Evolutionary conservation across 2,888 invertebrate genomes (phyloP).

Genomic region (Iphiclides podalirius): DNA sequence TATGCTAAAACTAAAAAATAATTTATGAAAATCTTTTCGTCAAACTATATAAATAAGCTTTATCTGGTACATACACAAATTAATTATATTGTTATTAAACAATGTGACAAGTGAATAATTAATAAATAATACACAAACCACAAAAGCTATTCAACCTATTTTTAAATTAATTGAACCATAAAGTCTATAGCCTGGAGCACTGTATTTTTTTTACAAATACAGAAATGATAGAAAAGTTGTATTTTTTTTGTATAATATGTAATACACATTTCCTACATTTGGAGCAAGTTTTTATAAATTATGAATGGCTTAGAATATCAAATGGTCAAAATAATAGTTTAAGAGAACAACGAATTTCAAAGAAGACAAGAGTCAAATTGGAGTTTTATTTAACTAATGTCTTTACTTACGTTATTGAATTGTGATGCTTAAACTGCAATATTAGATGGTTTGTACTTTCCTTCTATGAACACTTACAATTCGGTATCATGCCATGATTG

Average conservation of each 20-base stretch:
- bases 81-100: constrained; percentile 1
- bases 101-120: constrained; percentile 6
- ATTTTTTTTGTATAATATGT: too few relatives aligned
- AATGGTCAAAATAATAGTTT: too few relatives aligned
- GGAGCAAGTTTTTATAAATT: too few relatives aligned
- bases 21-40: constrained; percentile 1
- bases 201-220: background rate
- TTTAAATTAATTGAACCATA: background rate
- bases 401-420: constrained; percentile 14
- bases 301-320: too few relatives aligned
- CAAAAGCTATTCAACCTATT: background rate
- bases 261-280: too few relatives aligned
- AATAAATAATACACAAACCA: constrained; percentile 1
- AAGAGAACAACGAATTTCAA: too few relatives aligned
- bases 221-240: background rate
- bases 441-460: constrained; percentile 55
- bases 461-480: constrained; percentile 44
- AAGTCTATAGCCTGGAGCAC: background rate
- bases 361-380: background rate
- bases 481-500: constrained; percentile 58
- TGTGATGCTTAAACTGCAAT: constrained; percentile 34
- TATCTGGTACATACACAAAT: constrained; percentile 9
- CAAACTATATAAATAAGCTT: constrained; percentile 12
- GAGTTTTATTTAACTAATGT: background rate
- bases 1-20: constrained; percentile 16